Evolutionary conservation across 2,113 vertebrate species (phyloP), one percentile per base, ranked within the genome.

Genomic region (Sturnira hondurensis): DNA sequence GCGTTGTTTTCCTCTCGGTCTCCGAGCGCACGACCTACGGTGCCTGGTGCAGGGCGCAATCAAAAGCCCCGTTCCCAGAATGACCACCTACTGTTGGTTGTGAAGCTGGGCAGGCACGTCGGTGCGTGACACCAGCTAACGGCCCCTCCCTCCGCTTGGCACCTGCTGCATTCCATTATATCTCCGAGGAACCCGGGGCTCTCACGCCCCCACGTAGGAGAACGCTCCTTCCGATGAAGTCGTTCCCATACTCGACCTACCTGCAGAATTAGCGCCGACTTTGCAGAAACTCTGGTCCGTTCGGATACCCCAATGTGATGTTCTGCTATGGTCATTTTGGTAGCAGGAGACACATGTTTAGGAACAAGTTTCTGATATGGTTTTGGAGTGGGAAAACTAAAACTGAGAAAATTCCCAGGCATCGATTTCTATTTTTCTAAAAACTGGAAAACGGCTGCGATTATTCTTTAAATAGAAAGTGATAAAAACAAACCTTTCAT

Each of bases 41-140:
- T 7, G 4, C 19, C 0, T 0, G 5, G 31, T 2, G 15, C 20
- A 1, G 0, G 9, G n/a, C 4, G 5, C 12, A 15, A 0, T 31
- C 1, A 10, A 2, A 17, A 11, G 1, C 5, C 22, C 4, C 31
- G 7, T 31, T 12, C 20, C 65, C 70, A 76, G 26, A 45, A 67
- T 0, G 0, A 26, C n/a, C 8, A 36, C 31, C 26, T 15, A 11
- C 0, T 0, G 31, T 15, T 61, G 17, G 0, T 7, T 7, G 14
- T 14, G 38, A 86, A 16, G 7, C 0, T 20, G 20, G 41, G 26
- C 9, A 2, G 24, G 33, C 22, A n/a, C 38, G 11, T 7, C 31
- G 47, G 8, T 31, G 22, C 14, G 45, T 33, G 45, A 20, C 73
- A n/a, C 31, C 8, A 31, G 4, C 11, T 45, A 28, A 28, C 7